Percentiles rank a stretch among this genome's conserved stretches.
phyloP scores from a whole-genome alignment of 2,888 invertebrate species.

The Asteroscopus sphinx region DNA sequence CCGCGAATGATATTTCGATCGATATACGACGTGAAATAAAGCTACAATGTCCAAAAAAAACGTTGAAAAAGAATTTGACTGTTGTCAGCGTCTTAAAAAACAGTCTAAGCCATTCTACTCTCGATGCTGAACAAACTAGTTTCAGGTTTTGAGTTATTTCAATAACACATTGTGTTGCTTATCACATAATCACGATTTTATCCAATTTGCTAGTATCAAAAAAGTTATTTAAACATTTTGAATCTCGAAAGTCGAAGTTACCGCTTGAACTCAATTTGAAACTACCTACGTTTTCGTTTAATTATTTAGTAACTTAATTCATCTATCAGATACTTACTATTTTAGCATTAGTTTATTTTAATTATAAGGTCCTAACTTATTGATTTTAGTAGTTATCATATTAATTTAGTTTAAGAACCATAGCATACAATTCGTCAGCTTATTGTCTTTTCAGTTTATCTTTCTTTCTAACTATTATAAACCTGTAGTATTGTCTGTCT shows the following conservation, averaged over 20 bases:
- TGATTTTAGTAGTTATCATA: constrained; percentile 32
- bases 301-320: constrained; percentile 16
- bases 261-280: constrained; percentile 10
- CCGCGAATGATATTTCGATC: too few relatives aligned
- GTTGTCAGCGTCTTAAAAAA: too few relatives aligned
- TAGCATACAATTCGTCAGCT: not conserved
- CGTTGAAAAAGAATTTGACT: too few relatives aligned
- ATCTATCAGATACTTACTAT: constrained; percentile 41
- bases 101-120: too few relatives aligned
- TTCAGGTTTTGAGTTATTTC: too few relatives aligned
- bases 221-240: constrained; percentile 29
- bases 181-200: constrained; percentile 41
- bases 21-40: too few relatives aligned
- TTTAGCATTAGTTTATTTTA: constrained; percentile 24
- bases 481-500: too few relatives aligned
- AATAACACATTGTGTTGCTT: too few relatives aligned
- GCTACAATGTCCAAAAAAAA: too few relatives aligned
- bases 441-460: too few relatives aligned
- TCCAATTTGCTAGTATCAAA: constrained; percentile 5
- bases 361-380: constrained; percentile 38
- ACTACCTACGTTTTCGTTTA: constrained; percentile 6
- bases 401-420: not conserved
- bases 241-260: constrained; percentile 41
- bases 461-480: too few relatives aligned
- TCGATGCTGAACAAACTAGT: too few relatives aligned